phyloP scores from a whole-genome alignment of 2,113 vertebrate species.

The Seriola rivoliana region DNA sequence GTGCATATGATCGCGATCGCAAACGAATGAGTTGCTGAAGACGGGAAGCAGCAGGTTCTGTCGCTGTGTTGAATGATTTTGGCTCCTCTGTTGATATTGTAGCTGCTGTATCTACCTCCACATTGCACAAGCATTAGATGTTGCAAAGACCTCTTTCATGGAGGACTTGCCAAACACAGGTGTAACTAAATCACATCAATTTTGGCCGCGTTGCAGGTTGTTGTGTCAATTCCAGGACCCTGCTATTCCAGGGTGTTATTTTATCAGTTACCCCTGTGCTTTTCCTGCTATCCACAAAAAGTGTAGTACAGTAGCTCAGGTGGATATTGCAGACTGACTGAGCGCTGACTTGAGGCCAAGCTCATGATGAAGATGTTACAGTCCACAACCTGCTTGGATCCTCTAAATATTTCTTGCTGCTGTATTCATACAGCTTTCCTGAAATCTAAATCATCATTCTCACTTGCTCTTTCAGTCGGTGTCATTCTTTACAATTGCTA shows the following conservation, averaged over 20 bases:
- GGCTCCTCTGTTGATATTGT: background rate
- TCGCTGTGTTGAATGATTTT: background rate
- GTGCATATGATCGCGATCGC: background rate
- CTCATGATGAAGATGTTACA: background rate
- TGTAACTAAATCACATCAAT: slow-evolving; percentile 20
- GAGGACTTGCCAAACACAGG: background rate
- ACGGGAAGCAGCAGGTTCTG: too few species aligned
- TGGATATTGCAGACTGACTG: background rate
- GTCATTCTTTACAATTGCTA: background rate
- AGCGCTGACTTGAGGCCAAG: background rate
- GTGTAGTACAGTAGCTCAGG: background rate
- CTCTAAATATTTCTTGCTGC: background rate
- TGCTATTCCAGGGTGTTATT: background rate
- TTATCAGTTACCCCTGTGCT: slow-evolving; percentile 1
- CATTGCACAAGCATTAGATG: background rate
- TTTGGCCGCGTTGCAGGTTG: background rate
- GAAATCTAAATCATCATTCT: background rate
- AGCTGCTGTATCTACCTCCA: background rate
- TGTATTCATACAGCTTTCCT: background rate
- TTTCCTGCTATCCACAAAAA: background rate
- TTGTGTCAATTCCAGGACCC: slow-evolving; percentile 1
- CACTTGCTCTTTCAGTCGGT: background rate
- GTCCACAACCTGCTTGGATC: background rate
- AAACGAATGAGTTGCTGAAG: background rate
- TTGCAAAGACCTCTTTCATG: background rate